Evolutionary conservation across 2,797 vertebrate species (phyloP), one percentile per base, ranked within the genome.

Genomic region (Pristis pectinata): DNA sequence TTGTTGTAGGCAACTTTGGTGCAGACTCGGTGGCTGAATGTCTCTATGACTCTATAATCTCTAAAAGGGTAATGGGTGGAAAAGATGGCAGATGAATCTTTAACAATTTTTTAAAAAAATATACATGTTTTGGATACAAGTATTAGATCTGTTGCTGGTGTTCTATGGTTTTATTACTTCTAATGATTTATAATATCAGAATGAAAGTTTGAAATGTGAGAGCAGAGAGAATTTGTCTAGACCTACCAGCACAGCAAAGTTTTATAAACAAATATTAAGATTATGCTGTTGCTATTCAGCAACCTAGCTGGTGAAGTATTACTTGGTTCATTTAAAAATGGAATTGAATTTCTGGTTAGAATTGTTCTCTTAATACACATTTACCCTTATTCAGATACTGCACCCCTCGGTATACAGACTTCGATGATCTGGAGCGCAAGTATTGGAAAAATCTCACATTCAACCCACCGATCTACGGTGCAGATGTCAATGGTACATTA

Each of bases 361-460:
- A 91, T 59, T 87, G 34, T 87, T 83, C 44, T 0, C 41, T 87
- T 53, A 83, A 89, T 34, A 74, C 34, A 19, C 80, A 30, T 89
- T 27, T 59, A 8, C 44, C 67, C 49, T 49, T 49, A 49, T 49
- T 49, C 95, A 99, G 99, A 96, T 99, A 98, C 95, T 98, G 98
- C 95, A 98, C 97, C 72, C 99, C 99, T 1, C 97, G 97, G 24
- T 98, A 98, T 94, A 98, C 97, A 0, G 98, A 99, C 95, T 98
- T 98, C 96, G 98, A 99, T 83, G 99, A 99, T 95, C 97, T 99
- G 95, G 99, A 99, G 96, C 98, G 98, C 95, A 99, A 99, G 95
- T 99, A 98, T 96, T 99, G 99, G 99, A 99, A 99, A 96, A 99
- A 99, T 95, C 97, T 99, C 74, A 99, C 99, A 0, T 99, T 99